Conservation (phyloP, 2,113 vertebrate genomes). For the Todiramphus saurophagus region DNA sequence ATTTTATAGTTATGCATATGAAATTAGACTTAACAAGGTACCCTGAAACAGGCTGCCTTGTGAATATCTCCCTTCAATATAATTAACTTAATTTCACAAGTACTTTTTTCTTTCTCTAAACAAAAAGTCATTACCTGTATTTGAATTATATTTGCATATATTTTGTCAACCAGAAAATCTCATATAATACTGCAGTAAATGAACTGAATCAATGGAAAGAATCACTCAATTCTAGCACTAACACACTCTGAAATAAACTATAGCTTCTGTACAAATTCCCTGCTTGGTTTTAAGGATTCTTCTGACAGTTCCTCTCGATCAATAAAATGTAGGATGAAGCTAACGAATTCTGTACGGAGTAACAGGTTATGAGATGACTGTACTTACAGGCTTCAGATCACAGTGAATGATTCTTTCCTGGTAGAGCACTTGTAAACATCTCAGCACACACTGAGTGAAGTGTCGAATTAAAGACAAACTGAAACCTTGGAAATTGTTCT, state of each 20-base stretch:
- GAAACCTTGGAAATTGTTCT: conserved; percentile 94
- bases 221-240: background rate
- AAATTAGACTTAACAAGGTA: background rate
- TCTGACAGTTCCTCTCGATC: background rate
- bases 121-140: background rate
- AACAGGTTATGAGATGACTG: background rate
- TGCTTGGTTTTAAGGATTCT: background rate
- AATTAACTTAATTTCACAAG: background rate
- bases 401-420: conserved; percentile 94
- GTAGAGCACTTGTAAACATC: conserved; percentile 91
- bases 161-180: background rate
- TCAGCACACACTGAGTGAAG: conserved; percentile 86
- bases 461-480: conserved; percentile 85
- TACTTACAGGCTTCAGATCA: conserved; percentile 90
- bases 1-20: background rate
- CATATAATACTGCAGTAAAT: background rate
- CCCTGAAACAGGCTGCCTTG: background rate
- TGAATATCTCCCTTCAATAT: background rate
- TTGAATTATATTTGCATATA: background rate
- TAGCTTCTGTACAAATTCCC: background rate
- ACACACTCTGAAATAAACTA: background rate
- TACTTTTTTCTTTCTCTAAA: background rate
- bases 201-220: background rate
- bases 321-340: background rate
- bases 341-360: background rate